Evolutionary conservation across 1,140 invertebrate species (phyloP).

Genomic region (Drosophila biarmipes): DNA sequence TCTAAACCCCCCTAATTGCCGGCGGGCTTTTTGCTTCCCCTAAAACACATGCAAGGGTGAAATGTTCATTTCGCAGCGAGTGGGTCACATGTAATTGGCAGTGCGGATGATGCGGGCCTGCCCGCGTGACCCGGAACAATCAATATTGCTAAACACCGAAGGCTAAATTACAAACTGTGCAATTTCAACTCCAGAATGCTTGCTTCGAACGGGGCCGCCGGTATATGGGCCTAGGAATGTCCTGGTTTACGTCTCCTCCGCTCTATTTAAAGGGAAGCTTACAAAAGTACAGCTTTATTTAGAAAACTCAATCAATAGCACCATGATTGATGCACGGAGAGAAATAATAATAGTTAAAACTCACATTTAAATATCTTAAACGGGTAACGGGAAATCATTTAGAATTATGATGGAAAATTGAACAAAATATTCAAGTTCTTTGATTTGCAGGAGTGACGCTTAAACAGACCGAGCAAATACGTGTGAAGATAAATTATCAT

Average conservation of each 20-base stretch:
- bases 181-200: conserved; percentile 20
- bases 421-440: too few relatives aligned
- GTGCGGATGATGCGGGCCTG: conserved; percentile 16
- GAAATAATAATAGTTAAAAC: too few relatives aligned
- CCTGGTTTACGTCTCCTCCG: conserved; percentile 2
- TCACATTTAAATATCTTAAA: too few relatives aligned
- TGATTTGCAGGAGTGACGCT: too few relatives aligned
- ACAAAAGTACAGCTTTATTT: conserved; percentile 12
- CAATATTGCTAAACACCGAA: conserved; percentile 32
- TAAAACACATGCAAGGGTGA: conserved; percentile 29
- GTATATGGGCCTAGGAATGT: background rate
- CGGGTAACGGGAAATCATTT: too few relatives aligned
- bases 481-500: too few relatives aligned
- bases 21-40: conserved; percentile 25
- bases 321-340: background rate
- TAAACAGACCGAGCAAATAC: too few relatives aligned
- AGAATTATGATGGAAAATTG: too few relatives aligned
- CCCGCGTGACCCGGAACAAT: conserved; percentile 24
- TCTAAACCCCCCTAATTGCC: conserved; percentile 49
- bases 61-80: conserved; percentile 40
- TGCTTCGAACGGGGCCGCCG: background rate
- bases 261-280: conserved; percentile 14
- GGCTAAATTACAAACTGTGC: conserved; percentile 21
- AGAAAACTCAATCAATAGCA: conserved; percentile 31
- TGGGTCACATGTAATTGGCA: conserved; percentile 47